Percentiles rank a stretch among this genome's conserved stretches.
phyloP scores from a whole-genome alignment of 2,113 vertebrate species.

The Daubentonia madagascariensis region DNA sequence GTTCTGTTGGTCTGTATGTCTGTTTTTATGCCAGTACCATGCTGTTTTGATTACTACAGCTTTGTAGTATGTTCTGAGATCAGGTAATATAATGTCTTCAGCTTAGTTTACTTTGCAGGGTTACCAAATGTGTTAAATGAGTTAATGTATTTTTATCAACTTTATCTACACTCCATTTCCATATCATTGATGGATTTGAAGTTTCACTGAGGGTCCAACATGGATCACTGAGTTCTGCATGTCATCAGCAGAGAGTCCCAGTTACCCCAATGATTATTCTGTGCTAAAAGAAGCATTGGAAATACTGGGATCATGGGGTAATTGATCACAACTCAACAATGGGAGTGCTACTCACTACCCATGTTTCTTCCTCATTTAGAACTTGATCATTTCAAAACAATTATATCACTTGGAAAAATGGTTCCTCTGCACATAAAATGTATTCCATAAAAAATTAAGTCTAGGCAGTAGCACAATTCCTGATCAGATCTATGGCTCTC shows the following conservation, averaged over 20 bases:
- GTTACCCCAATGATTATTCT: neutral
- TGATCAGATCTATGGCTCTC: neutral
- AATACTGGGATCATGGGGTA: neutral
- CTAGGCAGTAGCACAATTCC: neutral
- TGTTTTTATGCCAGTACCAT: neutral
- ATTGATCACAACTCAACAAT: neutral
- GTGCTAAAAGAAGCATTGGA: neutral
- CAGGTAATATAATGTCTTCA: neutral
- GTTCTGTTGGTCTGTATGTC: neutral
- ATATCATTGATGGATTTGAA: neutral
- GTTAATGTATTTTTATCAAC: neutral
- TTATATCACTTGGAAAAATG: neutral
- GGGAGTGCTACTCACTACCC: neutral
- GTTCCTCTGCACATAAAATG: neutral
- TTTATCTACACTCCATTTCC: neutral
- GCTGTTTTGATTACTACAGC: neutral
- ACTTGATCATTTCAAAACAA: slow-evolving; percentile 24
- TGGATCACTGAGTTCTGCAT: neutral
- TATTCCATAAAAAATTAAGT: neutral
- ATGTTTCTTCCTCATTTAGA: slow-evolving; percentile 20
- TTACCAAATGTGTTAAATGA: neutral
- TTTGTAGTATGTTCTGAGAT: neutral
- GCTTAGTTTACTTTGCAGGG: neutral
- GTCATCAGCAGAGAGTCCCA: neutral
- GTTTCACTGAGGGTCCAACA: neutral